Conservation (phyloP, 2,888 invertebrate genomes). For the Bursaphelenchus okinawaensis region DNA sequence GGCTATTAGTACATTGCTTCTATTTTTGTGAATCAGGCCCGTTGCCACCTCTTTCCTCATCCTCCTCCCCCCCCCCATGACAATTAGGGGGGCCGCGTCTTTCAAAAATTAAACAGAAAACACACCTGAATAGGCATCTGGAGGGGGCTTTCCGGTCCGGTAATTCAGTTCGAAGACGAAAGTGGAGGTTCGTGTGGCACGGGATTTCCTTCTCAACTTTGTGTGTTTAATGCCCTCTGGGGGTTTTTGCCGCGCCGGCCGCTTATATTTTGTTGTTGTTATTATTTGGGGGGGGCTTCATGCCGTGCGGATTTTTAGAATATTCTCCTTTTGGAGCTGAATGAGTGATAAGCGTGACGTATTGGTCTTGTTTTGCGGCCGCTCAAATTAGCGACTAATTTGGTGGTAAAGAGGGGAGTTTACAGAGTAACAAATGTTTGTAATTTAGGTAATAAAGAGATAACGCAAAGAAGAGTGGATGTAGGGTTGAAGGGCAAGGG, state of each 20-base stretch:
- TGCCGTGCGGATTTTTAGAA: background rate
- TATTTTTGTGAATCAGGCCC: too few relatives aligned
- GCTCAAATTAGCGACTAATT: too few relatives aligned
- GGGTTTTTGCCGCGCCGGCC: background rate
- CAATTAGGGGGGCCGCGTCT: background rate
- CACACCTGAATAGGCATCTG: background rate
- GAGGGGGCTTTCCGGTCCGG: background rate
- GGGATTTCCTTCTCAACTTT: background rate
- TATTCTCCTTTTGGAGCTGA: background rate
- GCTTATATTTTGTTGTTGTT: background rate
- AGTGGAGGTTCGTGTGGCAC: background rate
- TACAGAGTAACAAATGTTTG: background rate
- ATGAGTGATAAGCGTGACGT: background rate
- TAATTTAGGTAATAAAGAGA: background rate
- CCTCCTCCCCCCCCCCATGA: too few relatives aligned
- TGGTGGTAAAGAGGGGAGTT: too few relatives aligned
- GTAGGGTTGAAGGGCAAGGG: too few relatives aligned
- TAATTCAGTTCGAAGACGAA: background rate
- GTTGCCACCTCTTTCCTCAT: too few relatives aligned
- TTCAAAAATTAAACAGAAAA: constrained; percentile 4
- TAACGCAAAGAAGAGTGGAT: background rate
- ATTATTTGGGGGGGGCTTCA: background rate
- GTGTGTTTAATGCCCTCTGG: background rate
- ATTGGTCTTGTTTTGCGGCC: background rate
- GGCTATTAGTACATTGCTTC: too few relatives aligned